Evolutionary conservation across 2,888 invertebrate genomes (phyloP).

Genomic region (Folsomia candida): DNA sequence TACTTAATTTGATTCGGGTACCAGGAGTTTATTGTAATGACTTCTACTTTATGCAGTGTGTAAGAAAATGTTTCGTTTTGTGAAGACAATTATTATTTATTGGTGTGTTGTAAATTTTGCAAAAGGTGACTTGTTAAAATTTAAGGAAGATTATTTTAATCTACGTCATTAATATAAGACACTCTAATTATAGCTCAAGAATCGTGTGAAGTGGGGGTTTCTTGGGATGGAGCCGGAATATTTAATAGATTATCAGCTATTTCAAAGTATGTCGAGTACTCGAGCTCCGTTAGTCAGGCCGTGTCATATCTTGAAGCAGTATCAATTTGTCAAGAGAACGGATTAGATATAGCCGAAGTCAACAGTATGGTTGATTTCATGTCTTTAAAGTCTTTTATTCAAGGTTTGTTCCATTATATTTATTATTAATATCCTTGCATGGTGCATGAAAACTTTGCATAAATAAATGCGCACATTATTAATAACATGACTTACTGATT

Average conservation of each 20-base stretch:
- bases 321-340: not conserved
- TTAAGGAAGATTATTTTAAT: too few species aligned
- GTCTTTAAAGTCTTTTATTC: not conserved
- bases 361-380: not conserved
- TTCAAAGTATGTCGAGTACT: not conserved
- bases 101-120: not conserved
- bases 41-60: too few species aligned
- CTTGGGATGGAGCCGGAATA: not conserved
- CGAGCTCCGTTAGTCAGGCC: not conserved
- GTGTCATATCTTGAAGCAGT: not conserved
- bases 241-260: not conserved
- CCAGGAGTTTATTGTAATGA: too few species aligned
- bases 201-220: not conserved
- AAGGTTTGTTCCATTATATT: not conserved
- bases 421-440: too few species aligned
- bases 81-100: not conserved
- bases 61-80: too few species aligned
- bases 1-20: too few species aligned
- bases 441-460: too few species aligned
- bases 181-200: too few species aligned
- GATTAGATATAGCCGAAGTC: constrained; percentile 1
- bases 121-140: too few species aligned
- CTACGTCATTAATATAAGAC: too few species aligned
- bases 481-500: not conserved
- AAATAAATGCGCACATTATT: too few species aligned